Evolutionary conservation across 1,140 invertebrate genomes (phyloP).

Genomic region (Adoxophyes honmai): DNA sequence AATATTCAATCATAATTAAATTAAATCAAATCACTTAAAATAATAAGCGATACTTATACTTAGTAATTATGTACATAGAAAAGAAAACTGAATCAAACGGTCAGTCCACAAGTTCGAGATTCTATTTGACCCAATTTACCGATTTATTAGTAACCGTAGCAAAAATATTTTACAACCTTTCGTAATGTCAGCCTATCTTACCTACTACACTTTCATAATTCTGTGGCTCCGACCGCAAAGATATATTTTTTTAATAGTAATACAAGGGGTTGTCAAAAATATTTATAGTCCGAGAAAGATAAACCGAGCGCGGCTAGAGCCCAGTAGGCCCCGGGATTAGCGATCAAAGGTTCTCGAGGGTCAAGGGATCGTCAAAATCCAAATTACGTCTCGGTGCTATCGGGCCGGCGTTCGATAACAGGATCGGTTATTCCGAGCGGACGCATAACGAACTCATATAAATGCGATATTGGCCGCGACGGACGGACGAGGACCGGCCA

Average conservation of each 20-base stretch:
- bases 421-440: constrained; percentile 20
- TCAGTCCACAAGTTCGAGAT: no score
- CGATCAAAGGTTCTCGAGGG: constrained; percentile 24
- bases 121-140: no score
- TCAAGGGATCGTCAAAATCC: constrained; percentile 25
- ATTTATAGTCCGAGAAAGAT: constrained; percentile 8
- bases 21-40: no score
- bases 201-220: no score
- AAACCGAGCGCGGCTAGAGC: constrained; percentile 2
- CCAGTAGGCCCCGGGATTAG: constrained; percentile 21
- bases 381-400: constrained; percentile 23
- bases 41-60: no score
- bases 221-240: no score
- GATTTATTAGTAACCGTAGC: no score
- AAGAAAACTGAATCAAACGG: no score
- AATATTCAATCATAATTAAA: no score
- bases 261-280: constrained; percentile 4
- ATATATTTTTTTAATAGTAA: background rate
- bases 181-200: no score
- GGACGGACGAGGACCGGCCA: constrained; percentile 18
- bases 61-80: no score
- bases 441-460: constrained; percentile 36
- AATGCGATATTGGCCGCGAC: constrained; percentile 31
- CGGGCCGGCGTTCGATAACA: constrained; percentile 22
- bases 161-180: no score